Evolutionary conservation across 2,888 invertebrate genomes (phyloP), one percentile per base, ranked within the genome.

Genomic region (Ditylenchus weischeri): DNA sequence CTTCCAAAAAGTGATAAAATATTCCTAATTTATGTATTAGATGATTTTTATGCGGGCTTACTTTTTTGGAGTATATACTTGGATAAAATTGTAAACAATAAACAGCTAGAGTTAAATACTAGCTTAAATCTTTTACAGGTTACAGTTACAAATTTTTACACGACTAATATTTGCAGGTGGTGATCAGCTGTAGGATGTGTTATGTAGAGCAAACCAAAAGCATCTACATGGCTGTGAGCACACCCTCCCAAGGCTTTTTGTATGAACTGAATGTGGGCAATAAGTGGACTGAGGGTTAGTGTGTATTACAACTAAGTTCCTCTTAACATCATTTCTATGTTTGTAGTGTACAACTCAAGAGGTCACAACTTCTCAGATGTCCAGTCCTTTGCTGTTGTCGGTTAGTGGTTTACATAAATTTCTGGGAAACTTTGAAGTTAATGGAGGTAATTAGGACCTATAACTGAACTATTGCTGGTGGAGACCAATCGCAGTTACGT

Each of bases 141-240:
- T n/a, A n/a, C n/a, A n/a, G n/a, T n/a, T n/a, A n/a, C n/a, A n/a
- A n/a, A n/a, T n/a, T 29, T 29, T 29, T 4, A 29, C 43, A 43
- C 1, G 8, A 3, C 43, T 43, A 10, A 13, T 15, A 43, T 10
- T 43, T 43, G 3, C 15, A 43, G 43, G 43, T 43, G 36, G 69
- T 72, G 21, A 51, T 49, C 29, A 43, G 38, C 21, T 72, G 68
- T 64, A 64, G 64, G 10, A 23, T 72, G 35, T 72, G 72, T 36
- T 74, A 61, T 48, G 69, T 62, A 47, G 50, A 68, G 21, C 48
- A 57, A 29, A 71, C 68, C 19, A 57, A 74, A 19, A 62, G 68
- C 57, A 51, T 72, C 23, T 72, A 74, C 57, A 57, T 72, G 65
- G 74, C 74, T 13, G 72, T 70, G 36, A 72, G 70, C 62, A 74